Evolutionary conservation across 1,140 invertebrate species (phyloP).

Genomic region (Parapsyche elsis): DNA sequence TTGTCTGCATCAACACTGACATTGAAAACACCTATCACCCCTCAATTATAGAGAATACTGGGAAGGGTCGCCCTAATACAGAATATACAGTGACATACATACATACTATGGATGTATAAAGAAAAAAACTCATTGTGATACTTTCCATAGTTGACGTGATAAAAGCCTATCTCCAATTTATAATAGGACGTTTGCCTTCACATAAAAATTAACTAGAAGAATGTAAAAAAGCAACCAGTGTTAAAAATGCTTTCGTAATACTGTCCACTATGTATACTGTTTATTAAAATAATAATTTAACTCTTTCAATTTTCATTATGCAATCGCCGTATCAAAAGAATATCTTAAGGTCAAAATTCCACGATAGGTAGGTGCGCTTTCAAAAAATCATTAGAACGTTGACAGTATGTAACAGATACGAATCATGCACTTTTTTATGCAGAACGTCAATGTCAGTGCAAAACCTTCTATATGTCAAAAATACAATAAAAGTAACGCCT

Average conservation of each 20-base stretch:
- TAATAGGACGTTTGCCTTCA: slow-evolving; percentile 25
- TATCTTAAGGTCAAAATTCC: not conserved
- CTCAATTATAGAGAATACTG: slow-evolving; percentile 33
- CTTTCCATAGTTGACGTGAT: not conserved
- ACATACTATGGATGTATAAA: no score
- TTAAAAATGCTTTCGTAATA: not conserved
- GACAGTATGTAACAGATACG: no score
- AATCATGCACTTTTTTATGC: no score
- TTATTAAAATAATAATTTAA: slow-evolving; percentile 17
- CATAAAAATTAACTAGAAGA: not conserved
- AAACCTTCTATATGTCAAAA: no score
- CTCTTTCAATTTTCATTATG: slow-evolving; percentile 7
- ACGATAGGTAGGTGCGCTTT: no score
- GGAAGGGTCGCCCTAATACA: not conserved
- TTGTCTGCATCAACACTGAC: slow-evolving; percentile 53
- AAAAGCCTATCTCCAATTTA: not conserved
- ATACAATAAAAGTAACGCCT: no score
- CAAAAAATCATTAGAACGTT: no score
- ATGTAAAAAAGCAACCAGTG: not conserved
- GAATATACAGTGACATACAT: no score
- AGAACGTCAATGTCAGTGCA: no score
- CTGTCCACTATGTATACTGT: not conserved
- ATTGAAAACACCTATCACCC: slow-evolving; percentile 50
- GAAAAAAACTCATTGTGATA: no score
- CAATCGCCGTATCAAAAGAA: not conserved